phyloP scores from a whole-genome alignment of 2,113 vertebrate species.

The Talpa occidentalis region DNA sequence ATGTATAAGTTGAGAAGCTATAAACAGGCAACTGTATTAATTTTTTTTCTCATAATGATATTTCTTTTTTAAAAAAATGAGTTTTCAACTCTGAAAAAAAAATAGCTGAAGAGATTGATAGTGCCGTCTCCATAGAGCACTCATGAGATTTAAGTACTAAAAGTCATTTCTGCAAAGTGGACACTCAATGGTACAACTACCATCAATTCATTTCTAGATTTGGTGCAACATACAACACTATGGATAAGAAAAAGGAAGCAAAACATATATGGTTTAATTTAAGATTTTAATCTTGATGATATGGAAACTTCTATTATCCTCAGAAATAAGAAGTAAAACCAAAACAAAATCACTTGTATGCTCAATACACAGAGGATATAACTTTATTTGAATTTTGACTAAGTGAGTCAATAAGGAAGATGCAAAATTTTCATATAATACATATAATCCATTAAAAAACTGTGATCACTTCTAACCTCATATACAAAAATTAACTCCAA shows the following conservation, averaged over 20 bases:
- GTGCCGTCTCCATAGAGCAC: conserved; percentile 60
- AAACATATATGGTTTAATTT: neutral
- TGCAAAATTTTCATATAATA: neutral
- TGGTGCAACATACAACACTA: neutral
- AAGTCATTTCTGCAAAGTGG: conserved; percentile 81
- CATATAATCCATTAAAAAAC: neutral
- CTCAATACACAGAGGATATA: neutral
- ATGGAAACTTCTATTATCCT: neutral
- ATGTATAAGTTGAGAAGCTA: neutral
- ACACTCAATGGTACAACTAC: conserved; percentile 75
- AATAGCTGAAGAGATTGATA: conserved; percentile 72
- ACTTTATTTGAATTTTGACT: neutral
- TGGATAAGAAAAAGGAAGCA: neutral
- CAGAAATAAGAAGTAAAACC: neutral
- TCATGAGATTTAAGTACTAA: conserved; percentile 76
- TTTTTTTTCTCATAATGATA: conserved; percentile 29
- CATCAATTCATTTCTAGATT: conserved; percentile 70
- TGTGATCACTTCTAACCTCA: no score
- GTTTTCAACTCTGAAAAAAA: conserved; percentile 53
- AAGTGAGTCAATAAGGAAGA: neutral
- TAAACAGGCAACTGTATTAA: neutral
- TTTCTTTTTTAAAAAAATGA: conserved; percentile 60
- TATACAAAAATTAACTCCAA: no score
- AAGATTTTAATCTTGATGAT: neutral
- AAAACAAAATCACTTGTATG: neutral